These are phyloP conservation scores for Cosmorhoe ocellata DNA, from an alignment of 2,888 invertebrate genomes.

Conservation along the genomic window DNA sequence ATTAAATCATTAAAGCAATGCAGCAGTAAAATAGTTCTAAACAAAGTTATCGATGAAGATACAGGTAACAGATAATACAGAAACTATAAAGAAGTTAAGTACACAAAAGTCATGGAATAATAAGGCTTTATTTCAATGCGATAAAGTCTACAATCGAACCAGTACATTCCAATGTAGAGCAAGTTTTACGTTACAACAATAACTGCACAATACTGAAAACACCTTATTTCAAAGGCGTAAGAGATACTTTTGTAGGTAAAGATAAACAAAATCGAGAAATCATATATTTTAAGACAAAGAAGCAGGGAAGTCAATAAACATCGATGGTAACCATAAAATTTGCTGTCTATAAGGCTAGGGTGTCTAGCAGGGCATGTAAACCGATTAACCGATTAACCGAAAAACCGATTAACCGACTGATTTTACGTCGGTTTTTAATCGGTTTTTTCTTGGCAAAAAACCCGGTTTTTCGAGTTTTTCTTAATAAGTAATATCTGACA, in stretches of 20 bases:
- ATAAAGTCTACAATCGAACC: conserved; percentile 10
- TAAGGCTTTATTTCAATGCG: conserved; percentile 6
- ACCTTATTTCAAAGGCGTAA: conserved; percentile 19
- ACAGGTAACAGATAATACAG: conserved; percentile 26
- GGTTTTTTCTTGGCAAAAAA: no score
- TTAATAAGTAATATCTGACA: no score
- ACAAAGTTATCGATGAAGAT: conserved; percentile 28
- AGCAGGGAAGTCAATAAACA: conserved; percentile 22
- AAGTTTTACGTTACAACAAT: conserved; percentile 11
- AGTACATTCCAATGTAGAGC: conserved; percentile 7
- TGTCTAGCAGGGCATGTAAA: no score
- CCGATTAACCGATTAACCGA: no score
- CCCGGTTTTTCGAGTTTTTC: no score
- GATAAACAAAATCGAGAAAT: conserved; percentile 10
- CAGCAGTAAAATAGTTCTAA: conserved; percentile 22
- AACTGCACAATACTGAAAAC: conserved; percentile 10
- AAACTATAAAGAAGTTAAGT: conserved; percentile 13
- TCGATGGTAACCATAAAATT: conserved; percentile 20
- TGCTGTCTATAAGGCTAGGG: conserved; percentile 18
- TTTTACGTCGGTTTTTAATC: no score
- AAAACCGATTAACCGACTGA: no score
- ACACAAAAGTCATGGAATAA: conserved; percentile 1
- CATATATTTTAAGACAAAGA: conserved; percentile 22
- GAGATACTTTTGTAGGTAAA: conserved; percentile 8
- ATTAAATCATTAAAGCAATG: conserved; percentile 29